phyloP scores from a whole-genome alignment of 1,140 invertebrate species.

The Drosophila ficusphila region DNA sequence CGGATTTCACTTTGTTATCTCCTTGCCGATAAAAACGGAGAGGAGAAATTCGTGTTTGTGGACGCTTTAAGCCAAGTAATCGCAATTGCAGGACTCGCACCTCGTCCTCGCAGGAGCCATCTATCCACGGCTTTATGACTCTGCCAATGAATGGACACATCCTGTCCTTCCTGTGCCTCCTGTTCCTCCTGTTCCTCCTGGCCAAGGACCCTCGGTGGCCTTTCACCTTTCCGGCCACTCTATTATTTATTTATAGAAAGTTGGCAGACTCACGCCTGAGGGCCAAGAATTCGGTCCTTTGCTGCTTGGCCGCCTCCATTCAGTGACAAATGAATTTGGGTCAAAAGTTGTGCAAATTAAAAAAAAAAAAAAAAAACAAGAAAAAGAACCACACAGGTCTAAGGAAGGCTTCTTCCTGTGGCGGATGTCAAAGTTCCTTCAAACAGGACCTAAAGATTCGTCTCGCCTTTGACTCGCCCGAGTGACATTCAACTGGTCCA shows the following conservation, averaged over 20 bases:
- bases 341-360: slow-evolving; percentile 79
- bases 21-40: background rate
- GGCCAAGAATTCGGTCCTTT: slow-evolving; percentile 42
- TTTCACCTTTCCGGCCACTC: slow-evolving; percentile 22
- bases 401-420: background rate
- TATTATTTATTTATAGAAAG: slow-evolving; percentile 75
- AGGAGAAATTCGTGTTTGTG: slow-evolving; percentile 2
- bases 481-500: slow-evolving; percentile 73
- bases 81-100: slow-evolving; percentile 5
- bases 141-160: slow-evolving; percentile 45
- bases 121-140: slow-evolving; percentile 37
- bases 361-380: slow-evolving; percentile 22
- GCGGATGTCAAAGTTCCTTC: slow-evolving; percentile 54
- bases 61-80: slow-evolving; percentile 7
- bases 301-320: slow-evolving; percentile 49
- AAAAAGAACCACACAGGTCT: background rate
- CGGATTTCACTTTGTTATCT: background rate
- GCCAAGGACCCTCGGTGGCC: slow-evolving; percentile 5
- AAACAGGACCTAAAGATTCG: slow-evolving; percentile 58
- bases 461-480: slow-evolving; percentile 44
- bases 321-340: slow-evolving; percentile 79
- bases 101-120: slow-evolving; percentile 15
- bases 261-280: slow-evolving; percentile 22
- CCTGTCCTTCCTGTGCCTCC: too few relatives aligned
- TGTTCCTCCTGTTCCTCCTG: too few relatives aligned